Percentiles rank a stretch among this genome's conserved stretches.
Evolutionary conservation across 1,140 invertebrate genomes (phyloP).

Genomic region (Maniola jurtina): DNA sequence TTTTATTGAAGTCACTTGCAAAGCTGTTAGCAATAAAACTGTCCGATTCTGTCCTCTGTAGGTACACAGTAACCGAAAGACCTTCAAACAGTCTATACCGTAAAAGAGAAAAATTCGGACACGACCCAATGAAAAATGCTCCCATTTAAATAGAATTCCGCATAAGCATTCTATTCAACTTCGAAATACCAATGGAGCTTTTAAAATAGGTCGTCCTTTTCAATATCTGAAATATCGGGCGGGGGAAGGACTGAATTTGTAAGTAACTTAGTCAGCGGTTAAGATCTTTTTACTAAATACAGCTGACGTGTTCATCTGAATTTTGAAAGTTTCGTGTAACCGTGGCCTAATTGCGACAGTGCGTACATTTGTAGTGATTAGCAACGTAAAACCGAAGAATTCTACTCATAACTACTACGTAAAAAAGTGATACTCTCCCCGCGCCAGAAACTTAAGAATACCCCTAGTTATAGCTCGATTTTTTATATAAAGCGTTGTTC

Average conservation of each 20-base stretch:
- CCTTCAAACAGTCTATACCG: background rate
- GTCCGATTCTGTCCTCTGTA: background rate
- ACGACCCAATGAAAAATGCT: conserved; percentile 36
- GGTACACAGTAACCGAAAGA: background rate
- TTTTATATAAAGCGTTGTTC: no score
- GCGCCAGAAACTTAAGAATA: no score
- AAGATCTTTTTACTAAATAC: conserved; percentile 22
- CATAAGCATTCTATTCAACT: conserved; percentile 37
- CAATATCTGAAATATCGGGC: conserved; percentile 50
- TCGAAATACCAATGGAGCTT: conserved; percentile 37
- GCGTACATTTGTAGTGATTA: no score
- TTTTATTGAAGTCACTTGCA: no score
- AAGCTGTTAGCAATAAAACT: background rate
- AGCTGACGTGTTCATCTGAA: conserved; percentile 17
- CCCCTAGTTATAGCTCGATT: no score
- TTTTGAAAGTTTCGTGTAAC: no score
- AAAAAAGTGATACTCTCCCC: no score
- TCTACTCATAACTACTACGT: no score
- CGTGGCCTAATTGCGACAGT: no score
- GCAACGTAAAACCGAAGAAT: no score
- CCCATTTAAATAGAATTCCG: conserved; percentile 42
- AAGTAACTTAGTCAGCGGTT: conserved; percentile 32
- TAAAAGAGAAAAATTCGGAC: conserved; percentile 21
- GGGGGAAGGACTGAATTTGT: conserved; percentile 24
- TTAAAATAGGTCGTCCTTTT: conserved; percentile 48